Evolutionary conservation across 2,888 invertebrate species (phyloP).

Genomic region (Idaea aversata): DNA sequence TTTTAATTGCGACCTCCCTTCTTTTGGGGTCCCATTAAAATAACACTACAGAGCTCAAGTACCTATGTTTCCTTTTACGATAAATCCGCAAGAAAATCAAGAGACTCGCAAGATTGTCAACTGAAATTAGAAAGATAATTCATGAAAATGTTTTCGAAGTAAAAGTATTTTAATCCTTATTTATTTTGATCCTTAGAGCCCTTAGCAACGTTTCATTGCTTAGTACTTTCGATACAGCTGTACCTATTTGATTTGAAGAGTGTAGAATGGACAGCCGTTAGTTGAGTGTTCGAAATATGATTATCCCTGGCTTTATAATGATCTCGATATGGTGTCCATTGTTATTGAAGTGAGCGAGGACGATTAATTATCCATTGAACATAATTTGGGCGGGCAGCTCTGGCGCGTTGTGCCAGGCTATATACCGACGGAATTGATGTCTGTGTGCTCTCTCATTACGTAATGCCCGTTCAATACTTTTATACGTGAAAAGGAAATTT

Average conservation of each 20-base stretch:
- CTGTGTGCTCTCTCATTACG: conserved; percentile 41
- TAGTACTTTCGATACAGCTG: not conserved
- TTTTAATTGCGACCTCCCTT: conserved; percentile 55
- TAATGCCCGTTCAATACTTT: conserved; percentile 22
- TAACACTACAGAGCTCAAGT: conserved; percentile 44
- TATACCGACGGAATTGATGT: conserved; percentile 55
- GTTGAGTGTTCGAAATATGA: conserved; percentile 21
- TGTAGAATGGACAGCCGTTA: conserved; percentile 14
- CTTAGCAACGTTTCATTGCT: not conserved
- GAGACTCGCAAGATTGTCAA: conserved; percentile 24
- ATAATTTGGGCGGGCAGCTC: conserved; percentile 74
- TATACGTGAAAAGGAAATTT: conserved; percentile 11
- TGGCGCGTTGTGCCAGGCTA: conserved; percentile 55
- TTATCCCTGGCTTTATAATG: conserved; percentile 50
- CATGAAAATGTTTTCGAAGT: conserved; percentile 25
- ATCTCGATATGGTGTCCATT: conserved; percentile 61
- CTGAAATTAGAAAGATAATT: conserved; percentile 33
- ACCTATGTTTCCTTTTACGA: conserved; percentile 41
- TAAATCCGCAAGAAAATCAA: conserved; percentile 39
- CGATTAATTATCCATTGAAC: conserved; percentile 79
- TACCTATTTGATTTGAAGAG: not conserved
- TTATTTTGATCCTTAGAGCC: not conserved
- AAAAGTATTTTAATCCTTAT: conserved; percentile 9
- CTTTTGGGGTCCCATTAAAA: conserved; percentile 47
- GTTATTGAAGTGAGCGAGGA: conserved; percentile 68